phyloP scores from a whole-genome alignment of 1,140 invertebrate genomes.

The Halictus rubicundus region DNA sequence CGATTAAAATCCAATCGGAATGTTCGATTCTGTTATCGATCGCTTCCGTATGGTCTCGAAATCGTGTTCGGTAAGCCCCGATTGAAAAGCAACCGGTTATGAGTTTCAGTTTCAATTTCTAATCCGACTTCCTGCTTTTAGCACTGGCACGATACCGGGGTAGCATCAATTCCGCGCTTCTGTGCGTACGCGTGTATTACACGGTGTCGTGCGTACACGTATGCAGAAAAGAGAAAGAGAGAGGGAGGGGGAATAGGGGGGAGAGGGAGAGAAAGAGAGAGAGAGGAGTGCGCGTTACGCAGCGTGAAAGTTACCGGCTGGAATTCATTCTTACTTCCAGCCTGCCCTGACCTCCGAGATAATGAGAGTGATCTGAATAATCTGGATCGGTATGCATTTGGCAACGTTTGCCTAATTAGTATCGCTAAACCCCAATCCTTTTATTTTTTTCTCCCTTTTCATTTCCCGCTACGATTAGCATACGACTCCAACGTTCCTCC shows the following conservation, averaged over 20 bases:
- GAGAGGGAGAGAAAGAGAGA: no score
- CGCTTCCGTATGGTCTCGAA: neutral
- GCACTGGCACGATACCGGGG: neutral
- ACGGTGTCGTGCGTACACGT: neutral
- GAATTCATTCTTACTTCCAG: conserved; percentile 69
- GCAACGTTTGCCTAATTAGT: conserved; percentile 54
- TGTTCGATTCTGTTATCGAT: no score
- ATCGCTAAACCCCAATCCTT: conserved; percentile 14
- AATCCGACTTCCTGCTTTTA: conserved; percentile 1
- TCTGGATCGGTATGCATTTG: conserved; percentile 55
- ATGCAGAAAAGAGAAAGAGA: neutral
- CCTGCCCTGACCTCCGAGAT: conserved; percentile 66
- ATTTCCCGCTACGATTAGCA: conserved; percentile 45
- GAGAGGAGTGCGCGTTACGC: conserved; percentile 31
- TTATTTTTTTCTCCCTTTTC: conserved; percentile 40
- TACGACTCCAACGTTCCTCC: conserved; percentile 22
- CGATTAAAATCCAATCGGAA: no score
- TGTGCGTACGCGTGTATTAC: neutral
- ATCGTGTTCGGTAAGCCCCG: neutral
- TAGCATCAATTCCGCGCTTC: conserved; percentile 2
- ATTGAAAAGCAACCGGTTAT: neutral
- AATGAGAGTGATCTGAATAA: conserved; percentile 65
- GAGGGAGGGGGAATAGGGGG: no score
- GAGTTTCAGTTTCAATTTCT: neutral
- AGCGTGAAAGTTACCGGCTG: conserved; percentile 61